Base-by-base conservation (phyloP, 2,113 vertebrate genomes). In the Hiodon tergisus region DNA sequence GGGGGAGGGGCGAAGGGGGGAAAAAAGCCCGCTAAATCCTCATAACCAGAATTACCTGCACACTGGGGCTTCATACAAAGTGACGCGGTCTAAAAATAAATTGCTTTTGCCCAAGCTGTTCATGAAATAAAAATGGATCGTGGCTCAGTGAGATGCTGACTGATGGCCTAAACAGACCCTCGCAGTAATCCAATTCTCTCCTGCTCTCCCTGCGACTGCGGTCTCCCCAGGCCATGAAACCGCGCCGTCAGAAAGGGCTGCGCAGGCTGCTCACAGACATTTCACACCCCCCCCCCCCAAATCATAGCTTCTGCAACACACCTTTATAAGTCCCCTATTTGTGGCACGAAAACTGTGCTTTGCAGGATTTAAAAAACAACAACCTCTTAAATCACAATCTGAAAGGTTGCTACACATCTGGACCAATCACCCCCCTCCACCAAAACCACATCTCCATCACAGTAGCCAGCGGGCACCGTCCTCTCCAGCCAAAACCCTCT, bases 401-500 rank as follows among this genome's bases (percentile, higher is more conserved):
- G n/a, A 4, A 17, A 50, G 6, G 4, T 13, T 16, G 61, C 46
- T 3, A 14, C 4, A 13, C 16, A 73, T 10, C 61, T 63, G 13
- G 59, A n/a, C 61, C 61, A 17, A 48, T 9, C 63, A 16, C 55
- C 46, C 53, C 75, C 48, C 5, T 13, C n/a, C 58, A 3, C 2
- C 54, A 54, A 14, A 65, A 31, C 8, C 0, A 50, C 17, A 58
- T 16, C 52, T 31, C 52, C 9, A 6, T 57, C 9, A 3, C 8
- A 8, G 14, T 11, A 9, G 9, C 14, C 3, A 11, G 7, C 7
- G 9, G 9, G 17, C 14, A 31, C 31, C 5, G 3, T 31, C 48
- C 53, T 50, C 51, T 62, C 10, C 70, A 75, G 76, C 65, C 67
- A 69, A 55, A 31, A 73, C 68, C 67, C 53, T 66, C 65, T 77